phyloP scores from a whole-genome alignment of 2,888 invertebrate species.

The Ernsta delagoae region DNA sequence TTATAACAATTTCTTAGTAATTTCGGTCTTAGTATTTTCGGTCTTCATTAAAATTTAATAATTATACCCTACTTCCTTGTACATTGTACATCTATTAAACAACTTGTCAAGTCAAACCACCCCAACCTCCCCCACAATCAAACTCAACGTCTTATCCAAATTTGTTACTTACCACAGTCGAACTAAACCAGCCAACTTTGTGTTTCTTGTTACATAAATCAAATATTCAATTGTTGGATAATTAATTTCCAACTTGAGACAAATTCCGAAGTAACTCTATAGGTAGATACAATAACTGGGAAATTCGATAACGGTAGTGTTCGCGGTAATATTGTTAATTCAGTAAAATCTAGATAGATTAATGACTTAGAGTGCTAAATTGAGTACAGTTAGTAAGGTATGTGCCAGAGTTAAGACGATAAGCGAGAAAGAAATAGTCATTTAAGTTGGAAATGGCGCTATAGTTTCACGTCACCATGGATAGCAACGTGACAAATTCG shows the following conservation, averaged over 20 bases:
- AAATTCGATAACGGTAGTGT: conserved; percentile 11
- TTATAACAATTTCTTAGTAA: no score
- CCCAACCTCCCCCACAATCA: not conserved
- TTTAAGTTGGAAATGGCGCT: no score
- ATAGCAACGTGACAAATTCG: no score
- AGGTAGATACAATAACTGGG: not conserved
- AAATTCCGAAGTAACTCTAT: conserved; percentile 25
- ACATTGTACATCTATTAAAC: no score
- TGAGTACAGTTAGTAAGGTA: not conserved
- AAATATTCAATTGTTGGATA: conserved; percentile 28
- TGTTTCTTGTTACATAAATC: conserved; percentile 24
- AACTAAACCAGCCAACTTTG: conserved; percentile 4
- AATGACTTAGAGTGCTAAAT: conserved; percentile 10
- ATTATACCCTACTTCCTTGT: no score
- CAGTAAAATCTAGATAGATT: conserved; percentile 28
- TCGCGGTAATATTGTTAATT: conserved; percentile 14
- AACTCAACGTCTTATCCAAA: not conserved
- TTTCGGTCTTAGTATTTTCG: no score
- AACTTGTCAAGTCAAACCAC: not conserved
- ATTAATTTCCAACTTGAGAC: conserved; percentile 30
- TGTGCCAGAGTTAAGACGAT: not conserved
- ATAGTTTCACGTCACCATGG: no score
- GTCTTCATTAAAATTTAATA: no score
- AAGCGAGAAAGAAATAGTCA: no score
- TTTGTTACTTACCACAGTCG: not conserved